These are phyloP conservation scores for Bimastos eiseni DNA, from an alignment of 2,888 invertebrate genomes.

Conservation along the genomic window DNA sequence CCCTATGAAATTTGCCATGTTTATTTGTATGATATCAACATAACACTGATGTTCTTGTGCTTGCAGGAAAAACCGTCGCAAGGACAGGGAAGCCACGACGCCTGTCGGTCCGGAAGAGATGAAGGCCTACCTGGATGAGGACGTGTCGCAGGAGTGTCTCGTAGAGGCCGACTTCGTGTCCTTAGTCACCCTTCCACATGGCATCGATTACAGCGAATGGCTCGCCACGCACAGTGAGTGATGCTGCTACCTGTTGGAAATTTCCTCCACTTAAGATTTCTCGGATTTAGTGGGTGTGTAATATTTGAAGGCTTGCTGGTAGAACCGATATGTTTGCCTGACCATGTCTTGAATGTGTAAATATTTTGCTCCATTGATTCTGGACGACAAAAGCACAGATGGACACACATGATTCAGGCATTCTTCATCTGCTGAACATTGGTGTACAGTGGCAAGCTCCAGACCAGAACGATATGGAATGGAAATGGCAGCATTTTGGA, in stretches of 20 bases:
- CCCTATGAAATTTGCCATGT: too few relatives aligned
- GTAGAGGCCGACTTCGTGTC: conserved; percentile 91
- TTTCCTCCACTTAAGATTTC: background rate
- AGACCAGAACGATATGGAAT: too few relatives aligned
- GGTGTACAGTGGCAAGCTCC: too few relatives aligned
- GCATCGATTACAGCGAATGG: conserved; percentile 98
- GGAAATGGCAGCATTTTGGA: too few relatives aligned
- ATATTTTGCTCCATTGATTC: background rate
- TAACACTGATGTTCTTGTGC: conserved; percentile 14
- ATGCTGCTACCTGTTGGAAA: conserved; percentile 45
- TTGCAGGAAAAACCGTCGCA: conserved; percentile 90
- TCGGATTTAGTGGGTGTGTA: background rate
- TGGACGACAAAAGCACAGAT: too few relatives aligned
- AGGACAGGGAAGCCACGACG: conserved; percentile 80
- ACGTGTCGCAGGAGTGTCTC: conserved; percentile 83
- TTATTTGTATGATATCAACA: background rate
- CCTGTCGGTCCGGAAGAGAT: conserved; percentile 67
- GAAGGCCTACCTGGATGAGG: conserved; percentile 92
- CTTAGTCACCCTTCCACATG: conserved; percentile 90
- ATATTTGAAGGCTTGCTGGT: background rate
- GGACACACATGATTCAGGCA: too few relatives aligned
- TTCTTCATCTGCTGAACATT: too few relatives aligned
- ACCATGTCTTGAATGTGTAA: background rate
- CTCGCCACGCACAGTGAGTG: conserved; percentile 95
- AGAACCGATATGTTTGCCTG: background rate